Evolutionary conservation across 1,140 invertebrate genomes (phyloP).

Genomic region (Drosophila aff.): DNA sequence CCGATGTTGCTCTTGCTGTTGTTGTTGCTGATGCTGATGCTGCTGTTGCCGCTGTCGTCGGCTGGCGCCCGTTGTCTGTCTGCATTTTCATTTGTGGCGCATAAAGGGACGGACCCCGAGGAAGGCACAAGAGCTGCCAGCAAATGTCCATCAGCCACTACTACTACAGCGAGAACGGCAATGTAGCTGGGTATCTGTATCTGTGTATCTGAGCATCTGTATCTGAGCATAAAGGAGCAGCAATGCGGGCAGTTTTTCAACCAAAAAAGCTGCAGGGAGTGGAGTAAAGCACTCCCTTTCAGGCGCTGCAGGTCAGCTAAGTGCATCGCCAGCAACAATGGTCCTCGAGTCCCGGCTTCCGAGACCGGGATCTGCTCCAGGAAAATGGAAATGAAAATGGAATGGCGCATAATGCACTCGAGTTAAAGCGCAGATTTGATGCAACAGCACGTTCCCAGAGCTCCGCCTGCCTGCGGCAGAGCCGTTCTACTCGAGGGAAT

Average conservation of each 20-base stretch:
- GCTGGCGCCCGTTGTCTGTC: conserved; percentile 80
- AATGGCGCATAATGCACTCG: conserved; percentile 62
- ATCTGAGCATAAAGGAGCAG: conserved; percentile 61
- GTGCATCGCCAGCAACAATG: conserved; percentile 57
- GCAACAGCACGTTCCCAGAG: conserved; percentile 39
- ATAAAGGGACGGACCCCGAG: conserved; percentile 68
- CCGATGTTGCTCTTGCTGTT: conserved; percentile 9
- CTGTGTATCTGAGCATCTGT: conserved; percentile 25
- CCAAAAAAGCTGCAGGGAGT: conserved; percentile 20
- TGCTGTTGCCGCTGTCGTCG: conserved; percentile 37
- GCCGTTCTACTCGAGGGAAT: conserved; percentile 12
- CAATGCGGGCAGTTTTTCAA: conserved; percentile 42
- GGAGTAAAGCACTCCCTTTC: conserved; percentile 10
- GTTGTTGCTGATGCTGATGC: conserved; percentile 23
- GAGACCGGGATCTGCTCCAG: conserved; percentile 18
- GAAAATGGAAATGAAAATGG: conserved; percentile 35
- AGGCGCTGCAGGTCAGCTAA: conserved; percentile 70
- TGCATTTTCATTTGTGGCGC: conserved; percentile 82
- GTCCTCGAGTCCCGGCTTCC: not conserved
- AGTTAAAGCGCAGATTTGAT: conserved; percentile 49
- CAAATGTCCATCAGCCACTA: conserved; percentile 74
- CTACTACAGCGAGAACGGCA: conserved; percentile 49
- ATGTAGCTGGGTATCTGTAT: conserved; percentile 37
- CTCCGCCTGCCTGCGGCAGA: not conserved
- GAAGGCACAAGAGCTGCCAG: conserved; percentile 76